phyloP scores from a whole-genome alignment of 1,140 invertebrate genomes.

The Drosophila neocordata region DNA sequence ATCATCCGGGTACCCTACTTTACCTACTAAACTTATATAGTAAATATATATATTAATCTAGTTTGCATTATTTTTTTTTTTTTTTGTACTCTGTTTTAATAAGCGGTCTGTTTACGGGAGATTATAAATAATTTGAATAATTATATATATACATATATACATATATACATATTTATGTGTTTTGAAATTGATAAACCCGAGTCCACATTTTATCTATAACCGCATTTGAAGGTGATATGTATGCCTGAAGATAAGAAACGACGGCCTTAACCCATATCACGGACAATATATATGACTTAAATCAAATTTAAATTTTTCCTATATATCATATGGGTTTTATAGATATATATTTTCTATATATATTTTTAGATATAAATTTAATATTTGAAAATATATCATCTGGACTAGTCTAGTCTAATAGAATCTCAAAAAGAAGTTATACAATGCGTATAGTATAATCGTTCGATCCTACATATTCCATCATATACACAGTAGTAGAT shows the following conservation, averaged over 20 bases:
- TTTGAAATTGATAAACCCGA: conserved; percentile 31
- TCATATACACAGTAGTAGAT: no score
- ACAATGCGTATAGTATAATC: no score
- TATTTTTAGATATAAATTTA: no score
- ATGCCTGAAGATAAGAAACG: not conserved
- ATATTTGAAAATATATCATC: no score
- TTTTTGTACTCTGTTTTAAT: not conserved
- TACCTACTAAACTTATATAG: conserved; percentile 7
- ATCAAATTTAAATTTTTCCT: not conserved
- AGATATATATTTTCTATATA: no score
- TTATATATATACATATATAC: not conserved
- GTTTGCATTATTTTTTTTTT: not conserved
- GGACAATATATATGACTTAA: no score
- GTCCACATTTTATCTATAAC: not conserved
- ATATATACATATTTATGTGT: conserved; percentile 19
- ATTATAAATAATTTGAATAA: conserved; percentile 4
- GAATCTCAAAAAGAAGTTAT: no score
- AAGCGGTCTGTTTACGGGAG: not conserved
- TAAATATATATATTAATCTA: not conserved
- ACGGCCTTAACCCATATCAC: not conserved
- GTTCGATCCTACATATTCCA: no score
- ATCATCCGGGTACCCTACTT: conserved; percentile 56
- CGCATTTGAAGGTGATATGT: not conserved
- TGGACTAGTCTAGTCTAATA: no score
- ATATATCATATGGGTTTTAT: no score